Evolutionary conservation across 2,888 invertebrate species (phyloP).

Genomic region (Apodemia duryi): DNA sequence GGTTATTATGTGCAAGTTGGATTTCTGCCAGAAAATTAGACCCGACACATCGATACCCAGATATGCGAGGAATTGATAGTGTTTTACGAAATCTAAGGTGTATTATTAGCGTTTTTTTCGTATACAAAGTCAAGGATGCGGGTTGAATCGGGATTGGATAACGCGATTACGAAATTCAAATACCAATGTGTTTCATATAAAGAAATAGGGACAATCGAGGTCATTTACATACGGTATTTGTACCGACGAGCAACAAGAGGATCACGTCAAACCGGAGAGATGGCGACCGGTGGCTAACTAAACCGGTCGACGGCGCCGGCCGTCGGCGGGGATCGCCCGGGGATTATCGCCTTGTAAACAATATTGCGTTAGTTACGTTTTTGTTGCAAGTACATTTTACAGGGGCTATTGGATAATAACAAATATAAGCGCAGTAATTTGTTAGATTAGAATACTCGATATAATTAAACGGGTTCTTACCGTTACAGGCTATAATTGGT

Average conservation of each 20-base stretch:
- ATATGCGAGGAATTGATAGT: slow-evolving; percentile 60
- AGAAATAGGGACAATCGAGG: slow-evolving; percentile 51
- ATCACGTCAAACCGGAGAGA: slow-evolving; percentile 73
- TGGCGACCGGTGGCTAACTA: slow-evolving; percentile 63
- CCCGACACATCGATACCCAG: slow-evolving; percentile 67
- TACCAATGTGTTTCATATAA: slow-evolving; percentile 19
- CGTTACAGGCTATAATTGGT: not conserved
- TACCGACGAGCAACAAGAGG: slow-evolving; percentile 64
- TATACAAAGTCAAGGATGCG: slow-evolving; percentile 54
- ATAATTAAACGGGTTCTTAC: not conserved
- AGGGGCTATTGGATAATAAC: slow-evolving; percentile 17
- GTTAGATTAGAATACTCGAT: slow-evolving; percentile 1
- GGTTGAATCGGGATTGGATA: slow-evolving; percentile 11
- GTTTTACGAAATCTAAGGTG: slow-evolving; percentile 42
- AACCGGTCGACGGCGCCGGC: slow-evolving; percentile 76
- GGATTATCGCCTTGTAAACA: slow-evolving; percentile 75
- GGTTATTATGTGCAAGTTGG: slow-evolving; percentile 79
- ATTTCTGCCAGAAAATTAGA: slow-evolving; percentile 68
- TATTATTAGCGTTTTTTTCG: slow-evolving; percentile 40
- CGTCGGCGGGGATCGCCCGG: slow-evolving; percentile 48
- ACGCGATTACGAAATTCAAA: slow-evolving; percentile 15
- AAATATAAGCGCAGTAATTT: not conserved
- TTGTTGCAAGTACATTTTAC: slow-evolving; percentile 27
- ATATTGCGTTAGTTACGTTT: slow-evolving; percentile 58
- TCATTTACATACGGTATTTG: slow-evolving; percentile 71